Conservation (phyloP, 2,113 vertebrate genomes). For the Telmatochromis sp. region DNA sequence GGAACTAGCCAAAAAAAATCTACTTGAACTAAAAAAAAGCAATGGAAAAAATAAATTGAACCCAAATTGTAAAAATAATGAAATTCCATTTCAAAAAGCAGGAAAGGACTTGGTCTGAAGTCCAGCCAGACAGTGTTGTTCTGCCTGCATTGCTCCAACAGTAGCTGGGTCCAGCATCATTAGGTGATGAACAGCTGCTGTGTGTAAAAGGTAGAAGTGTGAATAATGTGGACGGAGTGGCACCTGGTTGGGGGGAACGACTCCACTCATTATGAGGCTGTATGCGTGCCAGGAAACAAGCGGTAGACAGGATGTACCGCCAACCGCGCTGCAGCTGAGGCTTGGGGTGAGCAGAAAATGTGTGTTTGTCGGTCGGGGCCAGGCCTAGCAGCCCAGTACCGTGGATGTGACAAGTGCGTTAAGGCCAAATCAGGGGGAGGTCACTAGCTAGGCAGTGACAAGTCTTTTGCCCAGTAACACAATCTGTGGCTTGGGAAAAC, state of each 20-base stretch:
- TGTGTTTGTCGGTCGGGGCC: not conserved
- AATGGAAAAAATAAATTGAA: not conserved
- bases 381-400: not conserved
- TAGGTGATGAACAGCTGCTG: constrained; percentile 67
- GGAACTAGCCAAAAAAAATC: not conserved
- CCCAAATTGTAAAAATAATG: not conserved
- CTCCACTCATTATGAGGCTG: constrained; percentile 52
- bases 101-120: not conserved
- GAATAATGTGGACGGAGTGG: constrained; percentile 64
- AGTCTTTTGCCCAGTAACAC: not conserved
- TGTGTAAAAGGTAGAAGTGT: constrained; percentile 61
- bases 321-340: constrained; percentile 32
- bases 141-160: constrained; percentile 11
- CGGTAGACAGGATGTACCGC: constrained; percentile 28
- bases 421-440: not conserved
- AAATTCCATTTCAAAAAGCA: not conserved
- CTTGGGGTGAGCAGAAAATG: not conserved
- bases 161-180: constrained; percentile 44
- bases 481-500: not conserved
- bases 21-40: not conserved
- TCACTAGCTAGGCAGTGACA: not conserved
- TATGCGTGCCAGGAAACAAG: constrained; percentile 45
- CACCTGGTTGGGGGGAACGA: constrained; percentile 49
- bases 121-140: not conserved
- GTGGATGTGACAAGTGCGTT: not conserved